Base-by-base conservation (phyloP, 2,888 invertebrate species). In the Ischnus inquisitorius region DNA sequence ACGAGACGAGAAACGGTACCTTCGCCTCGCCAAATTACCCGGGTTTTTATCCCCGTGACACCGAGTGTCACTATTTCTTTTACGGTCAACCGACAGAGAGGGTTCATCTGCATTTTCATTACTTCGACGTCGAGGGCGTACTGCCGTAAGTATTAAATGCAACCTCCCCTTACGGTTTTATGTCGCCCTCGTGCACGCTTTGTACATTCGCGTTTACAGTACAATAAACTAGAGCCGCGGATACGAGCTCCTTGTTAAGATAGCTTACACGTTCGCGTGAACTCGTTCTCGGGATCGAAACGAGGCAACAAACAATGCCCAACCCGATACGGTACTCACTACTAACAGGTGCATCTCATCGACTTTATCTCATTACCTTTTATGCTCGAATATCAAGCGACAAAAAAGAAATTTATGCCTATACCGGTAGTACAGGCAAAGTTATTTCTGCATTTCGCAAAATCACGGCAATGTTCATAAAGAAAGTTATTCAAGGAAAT, bases 101-200 rank as follows among this genome's bases (percentile, higher is more conserved):
- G 90, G 96, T 98, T 83, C 96, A 96, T 90, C 95, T 98, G 85
- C 96, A 97, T 92, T 98, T 98, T 93, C 96, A 97, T 69, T 97
- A 97, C 94, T 98, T 98, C 92, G 98, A 98, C 93, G 97, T 99
- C 60, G 99, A 99, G 94, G 99, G 99, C 86, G 97, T 98, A 82
- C 95, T 96, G 89, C 98, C 98, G 98, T 99, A 95, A 96, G 97
- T 96, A 79, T 69, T n/a, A 60, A 54, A 69, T 51, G 39, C 19
- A 72, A 51, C 22, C 39, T 51, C 54, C 14, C 34, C 54, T 54
- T 60, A 14, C 16, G 28, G 8, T 65, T 65, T 12, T 12, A 43
- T 19, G 22, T 54, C 3, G 12, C 14, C 14, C 19, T 41, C 12
- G 14, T 14, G 10, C 41, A n/a, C 16, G 16, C 69, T 62, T 41